These are phyloP conservation scores for Tor tambroides DNA, from an alignment of 2,113 vertebrate species.

Conservation along the genomic window DNA sequence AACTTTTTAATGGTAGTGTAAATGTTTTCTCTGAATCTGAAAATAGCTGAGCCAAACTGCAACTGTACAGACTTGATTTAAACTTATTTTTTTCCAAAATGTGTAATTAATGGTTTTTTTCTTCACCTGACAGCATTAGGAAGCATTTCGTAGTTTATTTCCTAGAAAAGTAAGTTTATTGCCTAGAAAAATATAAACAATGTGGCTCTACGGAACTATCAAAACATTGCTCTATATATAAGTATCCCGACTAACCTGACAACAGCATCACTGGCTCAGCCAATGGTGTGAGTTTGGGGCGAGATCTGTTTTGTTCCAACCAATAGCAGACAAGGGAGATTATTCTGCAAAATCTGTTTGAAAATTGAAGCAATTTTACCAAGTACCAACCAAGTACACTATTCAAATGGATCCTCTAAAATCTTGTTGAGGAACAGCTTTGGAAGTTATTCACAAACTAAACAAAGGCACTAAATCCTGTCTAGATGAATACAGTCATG, in stretches of 20 bases:
- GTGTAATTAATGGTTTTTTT: no score
- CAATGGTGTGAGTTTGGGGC: neutral
- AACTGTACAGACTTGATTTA: neutral
- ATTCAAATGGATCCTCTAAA: neutral
- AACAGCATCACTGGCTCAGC: neutral
- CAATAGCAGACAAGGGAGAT: no score
- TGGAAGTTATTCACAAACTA: neutral
- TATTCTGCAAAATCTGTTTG: no score
- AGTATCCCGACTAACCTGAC: neutral
- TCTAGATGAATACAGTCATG: neutral
- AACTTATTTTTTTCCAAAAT: no score
- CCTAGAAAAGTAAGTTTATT: neutral
- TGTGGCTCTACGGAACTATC: neutral
- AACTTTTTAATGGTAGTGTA: neutral
- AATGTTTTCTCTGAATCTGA: neutral
- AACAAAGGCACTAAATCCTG: neutral
- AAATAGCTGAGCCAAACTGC: neutral
- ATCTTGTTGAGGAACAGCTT: neutral
- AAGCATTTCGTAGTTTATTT: neutral
- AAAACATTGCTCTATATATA: conserved; percentile 16
- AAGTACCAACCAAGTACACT: no score
- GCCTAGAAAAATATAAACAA: neutral
- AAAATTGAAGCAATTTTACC: no score
- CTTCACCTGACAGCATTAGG: neutral
- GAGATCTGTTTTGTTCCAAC: no score